Evolutionary conservation across 2,113 vertebrate species (phyloP).

Genomic region (Oreochromis niloticus): DNA sequence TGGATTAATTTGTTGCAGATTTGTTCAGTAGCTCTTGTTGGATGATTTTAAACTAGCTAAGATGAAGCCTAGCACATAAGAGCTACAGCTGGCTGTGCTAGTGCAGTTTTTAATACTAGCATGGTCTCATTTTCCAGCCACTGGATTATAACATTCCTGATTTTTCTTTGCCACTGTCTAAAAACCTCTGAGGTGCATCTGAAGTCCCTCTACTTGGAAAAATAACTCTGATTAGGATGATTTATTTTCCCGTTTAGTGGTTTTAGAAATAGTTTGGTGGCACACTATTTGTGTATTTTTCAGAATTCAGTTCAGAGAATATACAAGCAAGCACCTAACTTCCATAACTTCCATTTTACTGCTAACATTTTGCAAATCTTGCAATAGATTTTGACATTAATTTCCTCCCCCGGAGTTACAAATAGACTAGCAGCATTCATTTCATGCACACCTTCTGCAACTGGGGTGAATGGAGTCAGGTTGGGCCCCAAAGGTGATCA

Average conservation of each 20-base stretch:
- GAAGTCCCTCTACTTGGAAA: neutral
- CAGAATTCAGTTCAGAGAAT: neutral
- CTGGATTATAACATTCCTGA: neutral
- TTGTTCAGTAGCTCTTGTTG: neutral
- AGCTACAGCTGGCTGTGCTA: neutral
- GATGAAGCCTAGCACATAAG: accelerated
- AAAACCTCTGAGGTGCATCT: neutral
- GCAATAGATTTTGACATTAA: neutral
- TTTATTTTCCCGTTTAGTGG: neutral
- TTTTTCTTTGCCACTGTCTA: neutral
- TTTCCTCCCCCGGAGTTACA: neutral
- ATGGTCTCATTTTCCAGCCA: neutral
- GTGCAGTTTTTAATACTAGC: neutral
- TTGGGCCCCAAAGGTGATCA: neutral
- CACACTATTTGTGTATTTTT: neutral
- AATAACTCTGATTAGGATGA: neutral
- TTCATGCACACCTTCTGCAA: neutral
- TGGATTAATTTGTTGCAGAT: neutral
- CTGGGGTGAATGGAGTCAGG: neutral
- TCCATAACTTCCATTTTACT: neutral
- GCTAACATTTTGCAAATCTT: accelerated
- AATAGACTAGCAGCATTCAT: neutral
- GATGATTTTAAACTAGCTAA: neutral
- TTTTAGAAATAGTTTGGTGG: neutral
- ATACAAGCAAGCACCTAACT: neutral